phyloP scores from a whole-genome alignment of 1,140 invertebrate species.

The Sitobion miscanthi region DNA sequence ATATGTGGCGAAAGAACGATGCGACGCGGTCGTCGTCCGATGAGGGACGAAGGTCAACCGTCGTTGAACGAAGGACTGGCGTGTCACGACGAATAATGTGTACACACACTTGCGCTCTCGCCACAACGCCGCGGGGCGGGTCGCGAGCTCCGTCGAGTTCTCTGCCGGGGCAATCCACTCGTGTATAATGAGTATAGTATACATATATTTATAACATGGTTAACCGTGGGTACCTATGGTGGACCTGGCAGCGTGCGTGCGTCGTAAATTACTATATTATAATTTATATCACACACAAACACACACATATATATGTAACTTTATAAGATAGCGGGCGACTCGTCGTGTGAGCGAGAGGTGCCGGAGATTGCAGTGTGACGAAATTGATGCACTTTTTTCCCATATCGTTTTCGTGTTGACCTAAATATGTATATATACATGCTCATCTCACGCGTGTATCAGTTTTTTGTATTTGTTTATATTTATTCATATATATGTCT shows the following conservation, averaged over 20 bases:
- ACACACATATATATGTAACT: not conserved
- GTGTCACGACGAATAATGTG: not conserved
- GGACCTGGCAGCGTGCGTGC: not conserved
- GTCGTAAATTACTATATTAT: slow-evolving; percentile 26
- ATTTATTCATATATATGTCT: not conserved
- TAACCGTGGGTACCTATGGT: not conserved
- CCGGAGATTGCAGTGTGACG: slow-evolving; percentile 26
- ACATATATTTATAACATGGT: not conserved
- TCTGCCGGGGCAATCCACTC: not conserved
- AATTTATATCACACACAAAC: not conserved
- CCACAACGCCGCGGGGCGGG: not conserved
- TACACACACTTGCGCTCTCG: not conserved
- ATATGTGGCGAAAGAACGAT: not conserved
- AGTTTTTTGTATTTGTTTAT: slow-evolving; percentile 9
- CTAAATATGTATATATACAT: not conserved
- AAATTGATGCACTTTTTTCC: slow-evolving; percentile 43
- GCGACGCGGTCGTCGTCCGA: not conserved
- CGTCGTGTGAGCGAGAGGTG: not conserved
- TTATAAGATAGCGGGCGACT: not conserved
- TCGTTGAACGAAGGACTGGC: not conserved
- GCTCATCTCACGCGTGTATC: not conserved
- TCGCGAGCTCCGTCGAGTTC: not conserved
- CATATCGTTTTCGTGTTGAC: slow-evolving; percentile 38
- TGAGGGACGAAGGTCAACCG: not conserved
- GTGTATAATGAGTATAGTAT: not conserved